Conservation (phyloP, 2,888 invertebrate species). For the Baronia brevicornis region DNA sequence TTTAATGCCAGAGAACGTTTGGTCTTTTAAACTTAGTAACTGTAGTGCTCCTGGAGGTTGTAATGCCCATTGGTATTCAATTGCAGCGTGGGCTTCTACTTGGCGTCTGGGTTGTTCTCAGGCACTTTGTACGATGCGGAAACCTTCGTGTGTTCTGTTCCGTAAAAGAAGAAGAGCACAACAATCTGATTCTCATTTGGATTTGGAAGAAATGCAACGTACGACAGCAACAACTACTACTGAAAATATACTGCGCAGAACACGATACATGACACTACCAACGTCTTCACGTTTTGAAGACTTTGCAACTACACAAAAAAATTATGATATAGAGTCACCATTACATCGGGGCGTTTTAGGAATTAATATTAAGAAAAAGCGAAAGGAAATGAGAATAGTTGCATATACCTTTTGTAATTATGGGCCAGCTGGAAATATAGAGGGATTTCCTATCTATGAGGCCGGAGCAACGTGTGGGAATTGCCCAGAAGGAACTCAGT, state of each 20-base stretch:
- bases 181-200: constrained; percentile 6
- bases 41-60: constrained; percentile 62
- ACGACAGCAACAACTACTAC: constrained; percentile 23
- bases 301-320: constrained; percentile 28
- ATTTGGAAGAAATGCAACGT: constrained; percentile 10
- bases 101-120: constrained; percentile 66
- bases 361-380: constrained; percentile 22
- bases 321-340: constrained; percentile 35
- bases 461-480: constrained; percentile 50
- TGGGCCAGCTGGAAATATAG: constrained; percentile 64
- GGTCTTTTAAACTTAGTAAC: constrained; percentile 52
- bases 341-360: constrained; percentile 42
- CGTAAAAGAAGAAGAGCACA: constrained; percentile 37
- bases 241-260: constrained; percentile 48
- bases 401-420: constrained; percentile 67
- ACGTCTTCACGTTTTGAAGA: constrained; percentile 35
- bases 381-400: constrained; percentile 45
- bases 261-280: constrained; percentile 40
- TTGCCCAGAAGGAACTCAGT: constrained; percentile 57
- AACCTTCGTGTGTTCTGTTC: constrained; percentile 45
- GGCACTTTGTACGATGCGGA: constrained; percentile 52
- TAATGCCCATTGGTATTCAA: constrained; percentile 61
- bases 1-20: constrained; percentile 48
- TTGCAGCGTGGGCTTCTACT: constrained; percentile 64
- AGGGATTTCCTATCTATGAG: constrained; percentile 64